Conservation (phyloP, 2,113 vertebrate genomes). For the Elgaria multicarinata region DNA sequence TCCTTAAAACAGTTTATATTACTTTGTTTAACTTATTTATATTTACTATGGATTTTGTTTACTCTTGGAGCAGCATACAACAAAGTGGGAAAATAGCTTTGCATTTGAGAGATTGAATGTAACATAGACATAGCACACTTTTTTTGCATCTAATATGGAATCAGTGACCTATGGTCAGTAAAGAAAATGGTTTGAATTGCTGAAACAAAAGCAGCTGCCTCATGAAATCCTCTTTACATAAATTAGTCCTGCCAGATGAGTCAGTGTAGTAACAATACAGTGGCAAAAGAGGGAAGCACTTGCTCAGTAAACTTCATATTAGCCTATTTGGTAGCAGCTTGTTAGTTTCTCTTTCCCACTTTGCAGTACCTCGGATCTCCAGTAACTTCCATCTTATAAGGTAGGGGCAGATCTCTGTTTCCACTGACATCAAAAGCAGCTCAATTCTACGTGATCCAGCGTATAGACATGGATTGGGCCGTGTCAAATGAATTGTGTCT, state of each 20-base stretch:
- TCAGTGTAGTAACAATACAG: background rate
- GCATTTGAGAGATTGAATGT: background rate
- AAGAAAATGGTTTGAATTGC: background rate
- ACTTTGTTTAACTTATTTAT: no score
- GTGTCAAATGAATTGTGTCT: no score
- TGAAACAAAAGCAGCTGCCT: background rate
- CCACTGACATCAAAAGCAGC: no score
- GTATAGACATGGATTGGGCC: background rate
- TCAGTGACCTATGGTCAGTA: background rate
- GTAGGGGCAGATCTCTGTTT: no score
- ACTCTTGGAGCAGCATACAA: background rate
- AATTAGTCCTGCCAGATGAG: background rate
- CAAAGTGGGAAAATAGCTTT: background rate
- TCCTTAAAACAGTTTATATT: background rate
- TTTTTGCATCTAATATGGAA: background rate
- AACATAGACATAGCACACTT: no score
- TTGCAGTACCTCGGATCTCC: background rate
- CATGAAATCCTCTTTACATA: background rate
- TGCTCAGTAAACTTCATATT: background rate
- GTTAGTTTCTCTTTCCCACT: background rate
- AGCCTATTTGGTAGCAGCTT: background rate
- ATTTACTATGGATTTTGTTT: background rate
- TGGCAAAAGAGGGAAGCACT: background rate
- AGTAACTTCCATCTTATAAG: background rate
- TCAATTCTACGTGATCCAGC: no score